Percentiles rank a stretch among this genome's conserved stretches.
phyloP scores from a whole-genome alignment of 2,797 vertebrate genomes.

The Microctenopoma steveboyesi region DNA sequence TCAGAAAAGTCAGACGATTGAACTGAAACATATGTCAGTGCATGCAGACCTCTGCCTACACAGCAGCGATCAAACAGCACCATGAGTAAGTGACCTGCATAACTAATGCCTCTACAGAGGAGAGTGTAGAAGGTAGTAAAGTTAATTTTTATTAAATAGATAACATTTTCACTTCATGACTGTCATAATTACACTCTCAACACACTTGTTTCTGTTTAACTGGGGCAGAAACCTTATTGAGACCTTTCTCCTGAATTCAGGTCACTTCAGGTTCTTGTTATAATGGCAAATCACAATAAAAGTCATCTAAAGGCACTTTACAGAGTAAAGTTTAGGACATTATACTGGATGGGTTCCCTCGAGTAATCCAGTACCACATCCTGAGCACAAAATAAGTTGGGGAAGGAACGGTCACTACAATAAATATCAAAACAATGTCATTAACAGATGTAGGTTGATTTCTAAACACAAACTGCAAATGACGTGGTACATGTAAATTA shows the following conservation, averaged over 20 bases:
- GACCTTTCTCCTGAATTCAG: neutral
- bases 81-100: neutral
- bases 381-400: neutral
- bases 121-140: neutral
- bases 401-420: neutral
- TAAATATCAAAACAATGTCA: neutral
- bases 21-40: too few species aligned
- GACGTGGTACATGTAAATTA: neutral
- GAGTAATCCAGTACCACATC: neutral
- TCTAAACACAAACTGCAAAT: constrained; percentile 1
- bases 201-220: neutral
- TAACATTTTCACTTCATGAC: neutral
- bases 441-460: constrained; percentile 4
- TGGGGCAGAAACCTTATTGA: neutral
- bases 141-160: neutral
- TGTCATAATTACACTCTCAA: neutral
- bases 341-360: too few species aligned
- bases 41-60: neutral
- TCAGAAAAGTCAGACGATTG: too few species aligned
- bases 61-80: neutral
- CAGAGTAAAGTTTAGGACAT: too few species aligned
- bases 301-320: too few species aligned
- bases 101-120: neutral
- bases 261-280: too few species aligned
- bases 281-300: too few species aligned